A percentile compares a stretch with the other conserved stretches of the same genome.
phyloP scores from a whole-genome alignment of 2,113 vertebrate genomes.

The Leiothrix lutea region DNA sequence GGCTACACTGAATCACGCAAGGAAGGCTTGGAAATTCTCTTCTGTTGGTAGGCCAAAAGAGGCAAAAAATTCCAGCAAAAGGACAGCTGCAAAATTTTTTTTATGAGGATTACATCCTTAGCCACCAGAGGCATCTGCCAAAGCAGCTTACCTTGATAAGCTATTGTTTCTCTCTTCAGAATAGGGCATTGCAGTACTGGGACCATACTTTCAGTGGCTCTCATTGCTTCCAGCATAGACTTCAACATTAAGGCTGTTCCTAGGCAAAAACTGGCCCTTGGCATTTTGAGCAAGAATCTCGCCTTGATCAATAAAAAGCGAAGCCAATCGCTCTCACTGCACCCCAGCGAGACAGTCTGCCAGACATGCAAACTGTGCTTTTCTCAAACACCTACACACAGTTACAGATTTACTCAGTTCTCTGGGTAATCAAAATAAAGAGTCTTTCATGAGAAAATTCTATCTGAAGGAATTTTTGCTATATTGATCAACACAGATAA shows the following conservation, averaged over 20 bases:
- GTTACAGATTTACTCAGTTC: neutral
- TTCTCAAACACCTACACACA: slow-evolving; percentile 10
- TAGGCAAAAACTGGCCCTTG: neutral
- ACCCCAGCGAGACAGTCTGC: neutral
- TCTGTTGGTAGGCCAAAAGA: neutral
- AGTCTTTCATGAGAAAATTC: neutral
- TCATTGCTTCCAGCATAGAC: neutral
- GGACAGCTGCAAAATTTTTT: neutral
- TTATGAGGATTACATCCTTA: neutral
- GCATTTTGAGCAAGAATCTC: neutral
- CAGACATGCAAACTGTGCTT: neutral
- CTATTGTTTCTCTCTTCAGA: neutral
- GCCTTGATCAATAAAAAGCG: neutral
- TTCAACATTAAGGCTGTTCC: neutral
- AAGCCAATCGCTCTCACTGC: neutral
- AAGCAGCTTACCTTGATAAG: neutral
- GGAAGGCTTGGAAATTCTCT: neutral
- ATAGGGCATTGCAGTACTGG: neutral
- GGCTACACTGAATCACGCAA: neutral
- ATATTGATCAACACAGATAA: neutral
- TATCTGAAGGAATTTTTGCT: neutral
- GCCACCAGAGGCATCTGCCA: neutral
- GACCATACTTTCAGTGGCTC: neutral
- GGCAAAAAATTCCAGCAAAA: neutral
- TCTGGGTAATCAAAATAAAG: neutral